These are phyloP conservation scores for Petrolisthes cinctipes DNA, from an alignment of 2,888 invertebrate genomes.

Conservation along the genomic window DNA sequence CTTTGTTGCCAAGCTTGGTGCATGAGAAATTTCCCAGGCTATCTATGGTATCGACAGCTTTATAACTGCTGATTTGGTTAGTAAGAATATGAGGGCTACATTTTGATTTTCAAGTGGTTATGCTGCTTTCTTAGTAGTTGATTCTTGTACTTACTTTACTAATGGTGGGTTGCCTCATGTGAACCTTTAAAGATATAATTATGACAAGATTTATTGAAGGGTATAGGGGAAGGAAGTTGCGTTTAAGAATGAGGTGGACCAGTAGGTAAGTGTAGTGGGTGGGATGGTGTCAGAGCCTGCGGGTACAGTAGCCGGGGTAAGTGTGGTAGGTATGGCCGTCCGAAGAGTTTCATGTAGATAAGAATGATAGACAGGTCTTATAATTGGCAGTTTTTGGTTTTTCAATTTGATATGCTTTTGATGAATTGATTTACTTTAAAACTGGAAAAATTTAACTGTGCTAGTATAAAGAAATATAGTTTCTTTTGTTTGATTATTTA, in stretches of 20 bases:
- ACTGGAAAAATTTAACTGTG: background rate
- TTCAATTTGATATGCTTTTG: background rate
- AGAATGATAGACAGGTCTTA: slow-evolving; percentile 5
- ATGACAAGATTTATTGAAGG: background rate
- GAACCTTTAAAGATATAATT: too few relatives aligned
- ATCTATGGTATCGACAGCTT: slow-evolving; percentile 10
- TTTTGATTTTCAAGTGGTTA: too few relatives aligned
- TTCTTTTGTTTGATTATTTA: slow-evolving; percentile 22
- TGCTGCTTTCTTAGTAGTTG: too few relatives aligned
- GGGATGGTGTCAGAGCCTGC: slow-evolving; percentile 20
- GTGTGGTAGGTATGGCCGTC: slow-evolving; percentile 51
- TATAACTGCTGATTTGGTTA: background rate
- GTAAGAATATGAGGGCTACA: too few relatives aligned
- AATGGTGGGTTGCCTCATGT: too few relatives aligned
- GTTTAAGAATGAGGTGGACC: background rate
- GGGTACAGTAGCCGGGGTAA: slow-evolving; percentile 28
- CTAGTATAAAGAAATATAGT: slow-evolving; percentile 16
- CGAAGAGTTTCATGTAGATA: background rate
- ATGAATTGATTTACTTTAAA: background rate
- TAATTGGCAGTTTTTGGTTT: slow-evolving; percentile 16
- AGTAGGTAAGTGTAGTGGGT: slow-evolving; percentile 37
- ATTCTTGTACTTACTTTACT: too few relatives aligned
- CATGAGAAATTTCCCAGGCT: slow-evolving; percentile 14
- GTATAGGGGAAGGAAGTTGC: slow-evolving; percentile 4
- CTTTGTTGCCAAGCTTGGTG: background rate